Evolutionary conservation across 2,113 vertebrate genomes (phyloP).

Genomic region (Fulica atra): DNA sequence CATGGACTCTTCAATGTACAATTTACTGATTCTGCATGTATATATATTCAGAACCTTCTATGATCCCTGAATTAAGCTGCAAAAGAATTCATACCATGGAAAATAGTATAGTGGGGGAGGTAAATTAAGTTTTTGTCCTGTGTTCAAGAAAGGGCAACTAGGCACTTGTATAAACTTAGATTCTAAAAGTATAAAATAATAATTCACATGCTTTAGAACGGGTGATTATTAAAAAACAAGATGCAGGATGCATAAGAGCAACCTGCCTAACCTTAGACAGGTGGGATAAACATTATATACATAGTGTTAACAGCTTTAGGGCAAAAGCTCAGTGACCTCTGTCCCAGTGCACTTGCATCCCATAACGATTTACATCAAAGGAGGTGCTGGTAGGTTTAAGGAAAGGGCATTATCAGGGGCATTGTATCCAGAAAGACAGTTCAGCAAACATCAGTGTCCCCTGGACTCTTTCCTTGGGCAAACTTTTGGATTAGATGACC

Average conservation of each 20-base stretch:
- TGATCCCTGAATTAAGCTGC: not conserved
- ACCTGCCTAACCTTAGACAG: not conserved
- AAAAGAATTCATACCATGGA: not conserved
- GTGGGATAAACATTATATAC: not conserved
- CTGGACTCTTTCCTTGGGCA: not conserved
- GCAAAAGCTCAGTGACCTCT: not conserved
- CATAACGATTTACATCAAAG: not conserved
- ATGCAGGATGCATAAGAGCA: not conserved
- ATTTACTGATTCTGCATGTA: not conserved
- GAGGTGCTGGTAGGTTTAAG: not conserved
- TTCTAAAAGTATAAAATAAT: not conserved
- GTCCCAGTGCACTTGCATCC: not conserved
- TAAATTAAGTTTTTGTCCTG: not conserved
- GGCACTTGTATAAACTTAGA: not conserved
- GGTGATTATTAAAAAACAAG: not conserved
- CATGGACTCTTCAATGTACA: fast-evolving
- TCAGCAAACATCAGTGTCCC: not conserved
- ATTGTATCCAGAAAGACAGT: not conserved
- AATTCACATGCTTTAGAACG: not conserved
- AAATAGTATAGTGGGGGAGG: not conserved
- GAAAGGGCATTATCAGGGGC: not conserved
- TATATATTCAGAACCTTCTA: not conserved
- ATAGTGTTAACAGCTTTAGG: not conserved
- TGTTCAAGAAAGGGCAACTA: not conserved
- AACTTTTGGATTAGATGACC: not conserved